Base-by-base conservation (phyloP, 2,888 invertebrate genomes). In the Drosophila meridionalis region DNA sequence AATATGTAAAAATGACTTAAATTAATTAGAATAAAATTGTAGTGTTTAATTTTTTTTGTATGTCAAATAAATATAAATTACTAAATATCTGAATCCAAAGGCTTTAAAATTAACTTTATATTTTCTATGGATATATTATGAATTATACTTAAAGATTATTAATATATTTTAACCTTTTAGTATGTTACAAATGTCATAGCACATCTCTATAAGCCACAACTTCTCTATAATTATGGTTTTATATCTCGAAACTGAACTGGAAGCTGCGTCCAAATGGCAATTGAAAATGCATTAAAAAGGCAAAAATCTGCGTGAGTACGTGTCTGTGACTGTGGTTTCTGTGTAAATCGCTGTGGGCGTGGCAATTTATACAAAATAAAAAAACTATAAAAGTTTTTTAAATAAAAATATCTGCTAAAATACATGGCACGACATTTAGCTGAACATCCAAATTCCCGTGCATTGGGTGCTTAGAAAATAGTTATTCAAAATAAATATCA, bases 271-370 rank as follows among this genome's bases (percentile, higher is more conserved):
- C 30, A 20, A 64, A 60, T 57, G 57, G 45, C 69, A 80, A 58
- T 69, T 66, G 69, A 72, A 79, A 69, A 73, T 66, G 50, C 57
- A 74, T 74, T 71, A 47, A 28, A 70, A 79, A 68, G 56, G 61
- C 76, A 68, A 69, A 68, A 69, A 72, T 65, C 56, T 60, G 65
- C 68, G 63, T 76, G 57, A 40, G 62, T 26, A 36, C 36, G 53
- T 55, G 53, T 38, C 26, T 14, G 36, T 26, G 36, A 14, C 36
- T 69, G 67, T 76, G 68, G 63, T 65, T 80, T 74, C 67, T 68
- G 52, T 65, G 55, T 62, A 68, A 62, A 74, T 47, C 38, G 61
- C 55, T 60, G 43, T 63, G 58, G 69, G 69, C 55, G 58, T 65
- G 58, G 55, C 67, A 52, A n/a, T 68, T 61, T 58, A 28, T 26